These are phyloP conservation scores for Megaceryle maxima DNA, from an alignment of 2,113 vertebrate genomes.

Conservation along the genomic window DNA sequence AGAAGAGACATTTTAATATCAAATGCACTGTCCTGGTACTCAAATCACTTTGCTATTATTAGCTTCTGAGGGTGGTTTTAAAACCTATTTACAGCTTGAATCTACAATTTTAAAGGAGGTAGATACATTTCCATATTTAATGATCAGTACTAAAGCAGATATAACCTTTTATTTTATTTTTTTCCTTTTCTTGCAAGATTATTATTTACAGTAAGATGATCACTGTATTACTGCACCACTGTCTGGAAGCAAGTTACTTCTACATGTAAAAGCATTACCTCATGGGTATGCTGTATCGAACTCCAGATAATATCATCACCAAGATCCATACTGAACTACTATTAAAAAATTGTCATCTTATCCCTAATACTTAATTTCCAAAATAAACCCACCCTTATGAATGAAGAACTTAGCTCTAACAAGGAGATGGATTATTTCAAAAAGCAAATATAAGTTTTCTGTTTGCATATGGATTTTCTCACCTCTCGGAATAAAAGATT, in stretches of 20 bases:
- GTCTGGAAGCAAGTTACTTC: background rate
- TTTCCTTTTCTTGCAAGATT: background rate
- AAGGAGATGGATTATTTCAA: background rate
- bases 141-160: background rate
- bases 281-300: background rate
- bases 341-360: background rate
- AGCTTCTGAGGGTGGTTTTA: background rate
- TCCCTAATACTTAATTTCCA: background rate
- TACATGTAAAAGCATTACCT: background rate
- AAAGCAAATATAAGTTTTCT: background rate
- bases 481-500: background rate
- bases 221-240: background rate
- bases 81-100: background rate
- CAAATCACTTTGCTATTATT: background rate
- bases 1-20: background rate
- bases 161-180: background rate
- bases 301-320: background rate
- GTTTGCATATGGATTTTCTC: background rate
- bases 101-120: background rate
- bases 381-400: background rate
- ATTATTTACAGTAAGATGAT: background rate
- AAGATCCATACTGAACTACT: background rate
- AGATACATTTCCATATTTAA: background rate
- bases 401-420: background rate
- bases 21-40: background rate